Evolutionary conservation across 2,888 invertebrate genomes (phyloP).

Genomic region (Cephus spinipes): DNA sequence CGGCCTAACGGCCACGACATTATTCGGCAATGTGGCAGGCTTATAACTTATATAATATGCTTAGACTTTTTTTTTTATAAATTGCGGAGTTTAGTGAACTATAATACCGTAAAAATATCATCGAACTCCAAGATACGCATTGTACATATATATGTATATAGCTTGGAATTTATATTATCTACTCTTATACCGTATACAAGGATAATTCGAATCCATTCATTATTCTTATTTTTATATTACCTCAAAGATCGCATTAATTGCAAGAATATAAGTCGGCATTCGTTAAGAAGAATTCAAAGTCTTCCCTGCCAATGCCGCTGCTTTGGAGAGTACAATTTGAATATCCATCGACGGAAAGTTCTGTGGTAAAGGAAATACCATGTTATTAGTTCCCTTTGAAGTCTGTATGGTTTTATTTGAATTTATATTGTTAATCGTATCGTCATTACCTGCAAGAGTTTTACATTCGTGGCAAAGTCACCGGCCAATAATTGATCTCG

Average conservation of each 20-base stretch:
- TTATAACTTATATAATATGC: not conserved
- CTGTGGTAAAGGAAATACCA: conserved; percentile 48
- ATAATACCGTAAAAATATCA: not conserved
- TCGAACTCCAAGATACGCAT: not conserved
- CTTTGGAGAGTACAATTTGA: conserved; percentile 83
- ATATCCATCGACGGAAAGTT: conserved; percentile 92
- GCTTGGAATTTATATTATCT: not conserved
- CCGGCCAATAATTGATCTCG: conserved; percentile 84
- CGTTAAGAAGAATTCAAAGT: conserved; percentile 47
- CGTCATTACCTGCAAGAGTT: conserved; percentile 81
- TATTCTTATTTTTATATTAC: not conserved
- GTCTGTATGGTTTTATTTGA: not conserved
- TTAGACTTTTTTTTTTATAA: not conserved
- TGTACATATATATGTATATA: not conserved
- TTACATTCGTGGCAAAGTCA: conserved; percentile 95
- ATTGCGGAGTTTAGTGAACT: not conserved
- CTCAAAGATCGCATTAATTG: not conserved
- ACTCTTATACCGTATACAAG: not conserved
- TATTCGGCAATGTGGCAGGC: not conserved
- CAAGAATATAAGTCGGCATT: conserved; percentile 5
- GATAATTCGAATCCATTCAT: not conserved
- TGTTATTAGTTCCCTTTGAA: not conserved
- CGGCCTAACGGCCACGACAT: not conserved
- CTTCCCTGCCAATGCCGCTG: conserved; percentile 74
- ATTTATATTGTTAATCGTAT: not conserved